Evolutionary conservation across 2,113 vertebrate species (phyloP).

Genomic region (Pipra filicauda): DNA sequence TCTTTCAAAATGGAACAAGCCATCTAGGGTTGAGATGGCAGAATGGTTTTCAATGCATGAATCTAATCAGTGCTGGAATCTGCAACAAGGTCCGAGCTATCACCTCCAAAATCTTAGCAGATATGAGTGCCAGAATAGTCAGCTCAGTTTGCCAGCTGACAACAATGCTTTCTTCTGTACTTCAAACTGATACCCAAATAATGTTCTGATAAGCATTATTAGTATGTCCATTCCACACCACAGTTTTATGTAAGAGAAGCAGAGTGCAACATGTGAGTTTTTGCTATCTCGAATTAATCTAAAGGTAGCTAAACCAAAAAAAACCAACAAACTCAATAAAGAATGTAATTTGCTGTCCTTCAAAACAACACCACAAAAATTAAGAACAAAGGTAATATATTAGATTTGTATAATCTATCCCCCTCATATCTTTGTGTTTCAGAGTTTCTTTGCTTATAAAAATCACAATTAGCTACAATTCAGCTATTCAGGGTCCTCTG

Average conservation of each 20-base stretch:
- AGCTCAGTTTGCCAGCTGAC: background rate
- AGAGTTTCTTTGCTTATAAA: background rate
- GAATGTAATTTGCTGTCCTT: background rate
- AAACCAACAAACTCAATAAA: background rate
- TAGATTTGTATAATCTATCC: background rate
- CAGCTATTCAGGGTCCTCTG: background rate
- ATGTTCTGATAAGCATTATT: background rate
- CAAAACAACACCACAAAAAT: background rate
- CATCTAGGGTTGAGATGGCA: background rate
- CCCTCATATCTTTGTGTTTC: background rate
- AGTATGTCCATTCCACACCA: background rate
- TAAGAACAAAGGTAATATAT: background rate
- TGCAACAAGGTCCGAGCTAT: background rate
- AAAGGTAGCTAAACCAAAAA: background rate
- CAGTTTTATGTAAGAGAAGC: background rate
- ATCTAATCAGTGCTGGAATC: background rate
- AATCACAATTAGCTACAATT: background rate
- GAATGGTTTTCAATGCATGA: background rate
- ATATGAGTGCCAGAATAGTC: background rate
- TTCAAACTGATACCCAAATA: background rate
- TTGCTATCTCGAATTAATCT: background rate
- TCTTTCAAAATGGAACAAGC: background rate
- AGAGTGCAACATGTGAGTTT: accelerated
- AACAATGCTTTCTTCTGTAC: background rate
- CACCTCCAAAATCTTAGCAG: background rate